Conservation (phyloP, 2,113 vertebrate species). For the Heterotilapia buettikoferi region DNA sequence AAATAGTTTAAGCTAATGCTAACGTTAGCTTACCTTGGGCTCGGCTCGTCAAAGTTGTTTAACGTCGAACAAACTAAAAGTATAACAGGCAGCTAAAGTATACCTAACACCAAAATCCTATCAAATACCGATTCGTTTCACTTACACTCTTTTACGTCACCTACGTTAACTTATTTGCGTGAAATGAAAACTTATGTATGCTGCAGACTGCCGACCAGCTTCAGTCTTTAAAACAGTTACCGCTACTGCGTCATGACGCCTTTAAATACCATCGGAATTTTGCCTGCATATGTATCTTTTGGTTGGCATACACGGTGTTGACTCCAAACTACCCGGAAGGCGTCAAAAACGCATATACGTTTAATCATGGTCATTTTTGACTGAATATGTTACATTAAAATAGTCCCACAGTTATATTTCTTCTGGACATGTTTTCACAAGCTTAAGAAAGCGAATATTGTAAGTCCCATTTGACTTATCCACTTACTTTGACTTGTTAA, state of each 20-base stretch:
- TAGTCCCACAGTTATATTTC: not conserved
- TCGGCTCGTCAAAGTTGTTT: not conserved
- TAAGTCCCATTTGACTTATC: not conserved
- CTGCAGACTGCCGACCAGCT: fast-evolving
- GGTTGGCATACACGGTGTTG: not conserved
- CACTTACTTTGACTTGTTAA: not conserved
- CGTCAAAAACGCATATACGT: not conserved
- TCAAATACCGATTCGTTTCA: not conserved
- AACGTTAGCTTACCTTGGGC: not conserved
- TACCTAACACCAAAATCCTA: not conserved
- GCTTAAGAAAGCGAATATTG: fast-evolving
- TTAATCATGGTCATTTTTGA: not conserved
- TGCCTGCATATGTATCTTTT: not conserved
- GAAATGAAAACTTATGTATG: not conserved
- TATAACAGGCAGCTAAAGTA: not conserved
- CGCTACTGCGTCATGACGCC: not conserved
- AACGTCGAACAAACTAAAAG: not conserved
- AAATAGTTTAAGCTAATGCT: not conserved
- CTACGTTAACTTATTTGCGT: not conserved
- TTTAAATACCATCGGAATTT: not conserved
- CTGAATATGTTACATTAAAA: not conserved
- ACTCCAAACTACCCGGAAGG: not conserved
- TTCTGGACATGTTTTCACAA: not conserved
- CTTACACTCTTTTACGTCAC: not conserved
- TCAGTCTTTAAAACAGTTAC: fast-evolving